Base-by-base conservation (phyloP, 2,113 vertebrate genomes). In the Pelecanus crispus region DNA sequence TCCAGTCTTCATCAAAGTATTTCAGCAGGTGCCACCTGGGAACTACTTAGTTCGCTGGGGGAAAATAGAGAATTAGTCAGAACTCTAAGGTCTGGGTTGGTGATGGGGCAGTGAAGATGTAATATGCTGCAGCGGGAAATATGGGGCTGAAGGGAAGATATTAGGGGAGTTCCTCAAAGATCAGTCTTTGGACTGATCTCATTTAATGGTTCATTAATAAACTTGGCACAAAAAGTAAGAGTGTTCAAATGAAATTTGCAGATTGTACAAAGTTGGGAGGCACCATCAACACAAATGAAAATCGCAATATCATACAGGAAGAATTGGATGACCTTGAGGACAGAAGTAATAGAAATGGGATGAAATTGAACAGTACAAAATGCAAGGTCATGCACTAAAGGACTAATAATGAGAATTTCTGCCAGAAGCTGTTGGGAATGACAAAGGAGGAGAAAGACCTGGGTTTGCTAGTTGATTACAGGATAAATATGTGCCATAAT, bases 391-490 rank as follows among this genome's bases (percentile, higher is more conserved):
- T 90, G 92, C 93, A 88, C 96, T 90, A 81, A 96, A 93, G 90
- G 94, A 96, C 96, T 97, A 96, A 97, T 97, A 97, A 97, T 97
- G 94, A 97, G 96, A 97, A 97, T 94, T 96, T 96, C 96, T 96
- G 95, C 95, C 79, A 88, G 96, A 95, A 97, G 96, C 96, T 96
- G 85, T 96, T 96, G 90, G 93, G 90, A 96, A 94, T 94, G 94
- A 97, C 96, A 97, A 97, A 95, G 88, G 92, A 96, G 34, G 82
- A 97, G 94, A 97, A 96, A 95, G 95, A 93, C 92, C 90, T 81
- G 82, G 47, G 94, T 93, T 94, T 96, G 79, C 96, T 96, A 93
- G 92, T 96, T 95, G 95, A 97, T 97, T 96, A 97, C 95, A 96
- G 96, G 92, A 96, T 97, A 96, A 97, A 95, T 97, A 96, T 94